Conservation (phyloP, 2,888 invertebrate species). For the Rhagonycha fulva region DNA sequence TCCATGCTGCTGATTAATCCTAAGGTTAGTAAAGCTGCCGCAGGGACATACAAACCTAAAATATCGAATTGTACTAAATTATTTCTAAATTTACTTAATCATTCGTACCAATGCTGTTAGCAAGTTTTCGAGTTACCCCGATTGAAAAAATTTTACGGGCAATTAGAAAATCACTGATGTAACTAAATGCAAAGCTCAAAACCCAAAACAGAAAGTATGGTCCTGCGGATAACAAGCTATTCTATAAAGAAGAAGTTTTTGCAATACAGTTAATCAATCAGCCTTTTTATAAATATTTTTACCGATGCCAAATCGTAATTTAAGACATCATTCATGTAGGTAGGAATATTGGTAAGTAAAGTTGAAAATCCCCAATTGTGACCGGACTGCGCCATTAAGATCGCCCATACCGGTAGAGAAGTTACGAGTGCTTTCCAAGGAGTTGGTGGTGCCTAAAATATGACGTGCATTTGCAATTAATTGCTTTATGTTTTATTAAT, state of each 20-base stretch:
- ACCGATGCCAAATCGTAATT: constrained; percentile 73
- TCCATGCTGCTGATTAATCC: constrained; percentile 62
- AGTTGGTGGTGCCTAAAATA: constrained; percentile 51
- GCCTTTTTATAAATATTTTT: constrained; percentile 36
- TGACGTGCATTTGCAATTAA: not conserved
- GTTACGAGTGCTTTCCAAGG: constrained; percentile 79
- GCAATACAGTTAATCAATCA: not conserved
- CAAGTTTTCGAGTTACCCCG: constrained; percentile 66
- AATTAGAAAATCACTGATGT: constrained; percentile 65
- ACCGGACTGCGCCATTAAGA: constrained; percentile 72
- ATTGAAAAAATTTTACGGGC: constrained; percentile 59
- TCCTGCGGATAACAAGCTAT: constrained; percentile 69
- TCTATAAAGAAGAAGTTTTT: constrained; percentile 51
- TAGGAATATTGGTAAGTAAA: constrained; percentile 78
- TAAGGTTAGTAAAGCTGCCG: constrained; percentile 66
- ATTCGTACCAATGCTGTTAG: constrained; percentile 65
- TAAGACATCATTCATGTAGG: constrained; percentile 76
- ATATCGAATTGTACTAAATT: not conserved
- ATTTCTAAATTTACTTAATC: not conserved
- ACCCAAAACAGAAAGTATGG: constrained; percentile 77
- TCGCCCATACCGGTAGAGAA: constrained; percentile 76
- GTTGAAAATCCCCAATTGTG: constrained; percentile 87
- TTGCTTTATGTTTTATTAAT: not conserved
- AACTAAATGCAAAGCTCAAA: constrained; percentile 72
- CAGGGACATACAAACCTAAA: constrained; percentile 66